Base-by-base conservation (phyloP, 2,888 invertebrate genomes). In the Spilosoma lubricipeda region DNA sequence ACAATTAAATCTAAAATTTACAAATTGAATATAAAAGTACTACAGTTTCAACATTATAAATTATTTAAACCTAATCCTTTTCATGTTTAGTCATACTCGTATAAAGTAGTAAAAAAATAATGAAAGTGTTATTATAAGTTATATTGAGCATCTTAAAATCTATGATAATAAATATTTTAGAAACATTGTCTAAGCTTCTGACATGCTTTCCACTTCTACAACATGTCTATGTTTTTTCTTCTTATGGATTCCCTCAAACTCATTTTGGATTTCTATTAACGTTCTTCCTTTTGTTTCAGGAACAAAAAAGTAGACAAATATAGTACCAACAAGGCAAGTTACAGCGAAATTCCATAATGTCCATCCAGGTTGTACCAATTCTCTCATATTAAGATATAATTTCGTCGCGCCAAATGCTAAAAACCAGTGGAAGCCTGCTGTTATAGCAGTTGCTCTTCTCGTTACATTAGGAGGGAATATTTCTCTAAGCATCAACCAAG, bases 401-500 rank as follows among this genome's bases (percentile, higher is more conserved):
- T 96, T 96, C 0, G 97, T 97, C 1, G 97, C 97, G 1, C 93
- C 90, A 85, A 97, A 97, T 0, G 97, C 97, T n/a, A 97, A 90
- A 23, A 96, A 92, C 98, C 98, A 98, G 84, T 97, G 97, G 71
- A 97, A 95, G 20, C 97, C 96, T 5, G 97, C 97, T 0, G 97
- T 96, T n/a, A 97, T 93, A 0, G 97, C 97, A 45, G 97, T 97
- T 0, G 98, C 97, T 74, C 96, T 88, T 67, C 96, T 96, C 70
- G 96, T 97, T 0, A 96, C 96, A 77, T 97, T 96, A 0, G 96
- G 90, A 11, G 97, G 95, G 82, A 98, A 97, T 64, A 98, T 94
- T 89, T 97, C 97, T 68, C 97, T 93, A 33, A 97, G 85, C 96
- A 98, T 96, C 85, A 97, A 90, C 97, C 97, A 97, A 0, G 97